phyloP scores from a whole-genome alignment of 2,888 invertebrate genomes.

The Ypsolopha sequella region DNA sequence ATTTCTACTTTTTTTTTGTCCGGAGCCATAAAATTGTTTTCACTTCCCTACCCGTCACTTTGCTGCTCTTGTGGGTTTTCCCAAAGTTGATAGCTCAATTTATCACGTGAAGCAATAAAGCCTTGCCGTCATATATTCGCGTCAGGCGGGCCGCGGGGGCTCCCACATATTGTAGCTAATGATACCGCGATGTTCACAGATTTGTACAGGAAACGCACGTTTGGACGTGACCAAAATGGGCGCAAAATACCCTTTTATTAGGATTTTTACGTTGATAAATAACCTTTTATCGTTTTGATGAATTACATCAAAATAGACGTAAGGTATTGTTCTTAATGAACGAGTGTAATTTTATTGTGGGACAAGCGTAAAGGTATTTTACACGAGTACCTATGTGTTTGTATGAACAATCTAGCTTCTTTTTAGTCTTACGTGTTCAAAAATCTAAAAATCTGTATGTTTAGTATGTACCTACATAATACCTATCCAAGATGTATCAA shows the following conservation, averaged over 20 bases:
- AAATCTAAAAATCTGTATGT: too few species aligned
- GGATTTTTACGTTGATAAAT: not conserved
- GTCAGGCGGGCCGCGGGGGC: constrained; percentile 16
- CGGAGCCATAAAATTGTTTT: not conserved
- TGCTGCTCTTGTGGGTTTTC: not conserved
- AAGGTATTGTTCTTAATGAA: too few species aligned
- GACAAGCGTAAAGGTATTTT: too few species aligned
- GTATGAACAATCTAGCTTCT: too few species aligned
- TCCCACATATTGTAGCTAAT: constrained; percentile 36
- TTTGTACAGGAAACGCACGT: constrained; percentile 8
- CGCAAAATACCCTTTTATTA: not conserved
- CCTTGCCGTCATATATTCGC: constrained; percentile 33
- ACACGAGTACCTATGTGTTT: too few species aligned
- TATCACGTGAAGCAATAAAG: constrained; percentile 47
- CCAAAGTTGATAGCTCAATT: constrained; percentile 31
- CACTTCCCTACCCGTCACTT: not conserved
- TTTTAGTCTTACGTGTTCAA: too few species aligned
- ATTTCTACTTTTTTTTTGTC: too few species aligned
- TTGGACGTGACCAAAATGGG: not conserved
- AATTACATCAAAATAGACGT: too few species aligned
- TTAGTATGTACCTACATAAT: too few species aligned
- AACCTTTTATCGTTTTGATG: too few species aligned
- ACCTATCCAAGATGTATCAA: too few species aligned
- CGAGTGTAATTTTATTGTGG: too few species aligned
- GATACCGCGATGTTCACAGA: constrained; percentile 33